phyloP scores from a whole-genome alignment of 2,888 invertebrate genomes.

The Rotaria macrura region DNA sequence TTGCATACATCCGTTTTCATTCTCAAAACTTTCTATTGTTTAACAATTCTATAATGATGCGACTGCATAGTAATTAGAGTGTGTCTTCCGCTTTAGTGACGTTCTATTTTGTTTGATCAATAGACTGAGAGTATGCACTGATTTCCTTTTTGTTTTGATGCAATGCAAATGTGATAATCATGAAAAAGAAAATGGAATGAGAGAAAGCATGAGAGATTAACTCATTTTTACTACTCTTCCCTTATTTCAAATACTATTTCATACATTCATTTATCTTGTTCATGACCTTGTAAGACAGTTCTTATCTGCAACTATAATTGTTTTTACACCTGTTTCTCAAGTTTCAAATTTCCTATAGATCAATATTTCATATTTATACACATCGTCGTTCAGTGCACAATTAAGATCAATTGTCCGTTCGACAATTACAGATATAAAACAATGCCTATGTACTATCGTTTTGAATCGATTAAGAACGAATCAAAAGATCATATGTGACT shows the following conservation, averaged over 20 bases:
- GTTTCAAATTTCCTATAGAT: neutral
- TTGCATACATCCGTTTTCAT: neutral
- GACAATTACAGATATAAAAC: neutral
- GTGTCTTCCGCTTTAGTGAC: neutral
- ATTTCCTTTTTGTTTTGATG: neutral
- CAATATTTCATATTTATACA: neutral
- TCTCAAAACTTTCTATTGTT: neutral
- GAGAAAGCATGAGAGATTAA: neutral
- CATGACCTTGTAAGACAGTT: neutral
- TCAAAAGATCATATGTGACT: neutral
- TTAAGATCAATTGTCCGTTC: neutral
- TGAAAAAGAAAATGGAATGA: neutral
- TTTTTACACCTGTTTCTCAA: neutral
- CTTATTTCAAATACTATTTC: neutral
- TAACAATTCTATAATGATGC: neutral
- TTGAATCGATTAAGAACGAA: too few relatives aligned
- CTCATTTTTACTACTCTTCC: neutral
- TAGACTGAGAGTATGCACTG: neutral
- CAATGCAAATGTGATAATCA: neutral
- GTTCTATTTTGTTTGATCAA: constrained; percentile 8
- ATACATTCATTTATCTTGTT: too few relatives aligned
- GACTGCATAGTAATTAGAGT: neutral
- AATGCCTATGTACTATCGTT: too few relatives aligned
- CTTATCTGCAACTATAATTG: neutral
- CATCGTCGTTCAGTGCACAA: neutral